These are phyloP conservation scores for Acanthurus tractus DNA, from an alignment of 2,797 vertebrate species.

Conservation along the genomic window DNA sequence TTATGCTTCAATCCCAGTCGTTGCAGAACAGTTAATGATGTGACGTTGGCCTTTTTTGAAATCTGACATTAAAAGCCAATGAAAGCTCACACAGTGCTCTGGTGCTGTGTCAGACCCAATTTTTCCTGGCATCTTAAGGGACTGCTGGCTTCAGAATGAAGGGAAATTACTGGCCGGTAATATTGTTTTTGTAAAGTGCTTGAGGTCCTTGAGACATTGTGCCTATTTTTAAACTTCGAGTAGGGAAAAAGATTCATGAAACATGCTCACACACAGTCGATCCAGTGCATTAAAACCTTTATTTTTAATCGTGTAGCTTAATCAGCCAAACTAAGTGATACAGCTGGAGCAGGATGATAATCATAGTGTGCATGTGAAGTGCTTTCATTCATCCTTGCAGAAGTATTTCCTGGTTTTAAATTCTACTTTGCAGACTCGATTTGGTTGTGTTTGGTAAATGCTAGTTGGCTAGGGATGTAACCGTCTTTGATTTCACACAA, in stretches of 20 bases:
- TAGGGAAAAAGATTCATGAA: not conserved
- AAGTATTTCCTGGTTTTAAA: not conserved
- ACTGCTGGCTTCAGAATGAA: not conserved
- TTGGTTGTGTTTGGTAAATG: not conserved
- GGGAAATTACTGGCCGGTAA: not conserved
- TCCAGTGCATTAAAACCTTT: not conserved
- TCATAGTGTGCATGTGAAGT: not conserved
- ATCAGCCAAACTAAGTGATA: conserved; percentile 12
- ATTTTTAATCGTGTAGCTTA: conserved; percentile 9
- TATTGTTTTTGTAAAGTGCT: not conserved
- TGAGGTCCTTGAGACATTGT: not conserved
- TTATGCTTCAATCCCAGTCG: not conserved
- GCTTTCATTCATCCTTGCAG: not conserved
- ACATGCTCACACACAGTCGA: not conserved
- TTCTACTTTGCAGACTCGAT: not conserved
- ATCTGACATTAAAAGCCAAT: not conserved
- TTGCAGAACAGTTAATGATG: not conserved
- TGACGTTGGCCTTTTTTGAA: not conserved
- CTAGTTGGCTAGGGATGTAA: not conserved
- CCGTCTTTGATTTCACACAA: conserved; percentile 37
- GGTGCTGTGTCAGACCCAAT: not conserved
- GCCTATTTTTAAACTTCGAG: not conserved
- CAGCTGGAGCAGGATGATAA: conserved; percentile 31
- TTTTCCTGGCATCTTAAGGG: not conserved
- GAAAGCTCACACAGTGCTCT: not conserved